phyloP scores from a whole-genome alignment of 2,888 invertebrate genomes.

The Minunthozetes semirufus region DNA sequence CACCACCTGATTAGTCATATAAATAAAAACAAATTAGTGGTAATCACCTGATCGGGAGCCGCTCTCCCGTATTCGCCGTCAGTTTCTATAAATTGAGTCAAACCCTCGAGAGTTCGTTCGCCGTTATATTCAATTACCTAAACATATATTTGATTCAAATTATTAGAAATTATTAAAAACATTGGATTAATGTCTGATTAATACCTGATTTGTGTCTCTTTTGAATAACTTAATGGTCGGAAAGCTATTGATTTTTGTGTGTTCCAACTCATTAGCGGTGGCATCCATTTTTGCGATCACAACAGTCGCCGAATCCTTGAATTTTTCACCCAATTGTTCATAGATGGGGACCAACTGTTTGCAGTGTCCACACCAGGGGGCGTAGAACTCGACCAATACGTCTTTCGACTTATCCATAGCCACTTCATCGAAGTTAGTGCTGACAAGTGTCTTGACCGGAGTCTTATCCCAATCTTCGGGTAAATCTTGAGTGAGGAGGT shows the following conservation, averaged over 20 bases:
- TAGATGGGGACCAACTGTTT: conserved; percentile 95
- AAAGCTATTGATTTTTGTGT: conserved; percentile 88
- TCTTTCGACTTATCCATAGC: conserved; percentile 77
- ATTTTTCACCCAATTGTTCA: conserved; percentile 90
- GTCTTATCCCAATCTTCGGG: conserved; percentile 95
- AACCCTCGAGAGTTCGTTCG: conserved; percentile 84
- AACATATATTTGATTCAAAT: background rate
- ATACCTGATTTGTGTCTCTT: conserved; percentile 78
- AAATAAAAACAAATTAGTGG: conserved; percentile 6
- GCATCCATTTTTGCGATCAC: conserved; percentile 98
- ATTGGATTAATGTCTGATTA: conserved; percentile 44
- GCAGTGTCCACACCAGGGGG: conserved; percentile 97
- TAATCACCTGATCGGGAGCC: conserved; percentile 53
- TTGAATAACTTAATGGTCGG: conserved; percentile 91
- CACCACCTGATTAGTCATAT: conserved; percentile 62
- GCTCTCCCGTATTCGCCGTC: conserved; percentile 73
- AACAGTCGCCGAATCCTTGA: conserved; percentile 66
- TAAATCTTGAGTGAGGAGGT: conserved; percentile 83
- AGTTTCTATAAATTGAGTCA: conserved; percentile 86
- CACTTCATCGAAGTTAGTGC: conserved; percentile 90
- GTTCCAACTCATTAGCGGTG: conserved; percentile 93
- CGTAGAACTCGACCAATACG: conserved; percentile 96
- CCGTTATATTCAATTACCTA: conserved; percentile 79
- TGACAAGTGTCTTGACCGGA: conserved; percentile 85
- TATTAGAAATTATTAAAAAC: background rate